A percentile compares a stretch with the other conserved stretches of the same genome.
phyloP scores from a whole-genome alignment of 2,113 vertebrate genomes.

The Perca fluviatilis region DNA sequence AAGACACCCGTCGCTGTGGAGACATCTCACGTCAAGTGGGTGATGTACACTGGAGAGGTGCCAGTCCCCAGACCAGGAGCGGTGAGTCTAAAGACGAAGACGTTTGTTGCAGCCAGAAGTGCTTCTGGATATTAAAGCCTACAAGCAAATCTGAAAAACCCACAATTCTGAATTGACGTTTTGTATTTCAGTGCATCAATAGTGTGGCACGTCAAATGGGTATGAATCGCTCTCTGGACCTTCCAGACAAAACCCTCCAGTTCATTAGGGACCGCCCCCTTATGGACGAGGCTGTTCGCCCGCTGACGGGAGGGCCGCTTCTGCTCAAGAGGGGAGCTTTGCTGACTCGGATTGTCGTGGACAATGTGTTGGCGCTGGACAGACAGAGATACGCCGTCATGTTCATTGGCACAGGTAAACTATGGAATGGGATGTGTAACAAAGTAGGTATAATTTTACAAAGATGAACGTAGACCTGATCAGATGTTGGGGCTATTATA shows the following conservation, averaged over 20 bases:
- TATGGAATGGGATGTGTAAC: not conserved
- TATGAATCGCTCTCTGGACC: conserved; percentile 79
- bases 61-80: conserved; percentile 84
- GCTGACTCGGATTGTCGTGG: conserved; percentile 83
- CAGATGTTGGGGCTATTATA: not conserved
- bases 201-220: conserved; percentile 65
- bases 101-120: not conserved
- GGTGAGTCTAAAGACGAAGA: conserved; percentile 74
- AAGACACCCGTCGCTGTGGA: conserved; percentile 79
- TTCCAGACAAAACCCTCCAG: conserved; percentile 85
- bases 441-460: not conserved
- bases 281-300: conserved; percentile 80
- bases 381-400: conserved; percentile 76
- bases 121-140: not conserved
- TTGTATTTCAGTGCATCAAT: conserved; percentile 78
- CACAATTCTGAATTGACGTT: not conserved
- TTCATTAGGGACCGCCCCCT: conserved; percentile 85
- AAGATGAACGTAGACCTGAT: not conserved
- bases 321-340: conserved; percentile 79
- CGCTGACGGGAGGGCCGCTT: conserved; percentile 71
- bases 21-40: conserved; percentile 81
- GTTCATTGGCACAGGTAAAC: conserved; percentile 86
- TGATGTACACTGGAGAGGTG: conserved; percentile 81
- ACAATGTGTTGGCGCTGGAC: conserved; percentile 75
- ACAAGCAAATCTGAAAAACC: not conserved